Evolutionary conservation across 2,797 vertebrate species (phyloP).

Genomic region (Urophycis tenuis): DNA sequence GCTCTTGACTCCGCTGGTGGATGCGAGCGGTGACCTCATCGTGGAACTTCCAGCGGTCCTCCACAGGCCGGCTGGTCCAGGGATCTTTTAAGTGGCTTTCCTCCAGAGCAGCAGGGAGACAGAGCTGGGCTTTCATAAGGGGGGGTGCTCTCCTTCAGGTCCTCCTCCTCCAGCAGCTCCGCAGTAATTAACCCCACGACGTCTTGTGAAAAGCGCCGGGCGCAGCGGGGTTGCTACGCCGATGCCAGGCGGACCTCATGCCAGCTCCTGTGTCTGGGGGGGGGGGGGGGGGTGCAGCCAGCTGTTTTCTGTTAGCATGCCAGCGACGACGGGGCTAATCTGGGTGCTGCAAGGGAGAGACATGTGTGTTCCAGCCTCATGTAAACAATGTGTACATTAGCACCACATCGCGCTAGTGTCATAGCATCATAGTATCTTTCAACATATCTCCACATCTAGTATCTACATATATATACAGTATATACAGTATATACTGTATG

Average conservation of each 20-base stretch:
- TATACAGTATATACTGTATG: no score
- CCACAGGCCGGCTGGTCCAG: slow-evolving; percentile 20
- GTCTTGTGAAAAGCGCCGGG: background rate
- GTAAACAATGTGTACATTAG: background rate
- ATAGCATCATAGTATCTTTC: no score
- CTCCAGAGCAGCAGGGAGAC: slow-evolving; percentile 28
- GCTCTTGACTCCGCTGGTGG: no score
- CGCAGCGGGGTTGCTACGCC: slow-evolving; percentile 27
- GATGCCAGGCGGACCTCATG: slow-evolving; percentile 31
- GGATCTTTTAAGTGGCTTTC: slow-evolving; percentile 58
- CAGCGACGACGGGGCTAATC: slow-evolving; percentile 42
- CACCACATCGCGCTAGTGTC: background rate
- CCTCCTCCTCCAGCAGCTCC: slow-evolving; percentile 36
- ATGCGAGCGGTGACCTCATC: slow-evolving; percentile 43
- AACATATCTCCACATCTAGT: no score
- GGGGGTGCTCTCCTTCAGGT: slow-evolving; percentile 39
- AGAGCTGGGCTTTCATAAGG: slow-evolving; percentile 49
- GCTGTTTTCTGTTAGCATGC: slow-evolving; percentile 67
- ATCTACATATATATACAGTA: no score
- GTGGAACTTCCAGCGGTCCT: no score
- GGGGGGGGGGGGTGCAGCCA: slow-evolving; percentile 40
- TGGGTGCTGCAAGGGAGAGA: slow-evolving; percentile 38
- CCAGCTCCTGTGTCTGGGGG: slow-evolving; percentile 51
- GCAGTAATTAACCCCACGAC: slow-evolving; percentile 52
- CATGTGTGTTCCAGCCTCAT: background rate